phyloP scores from a whole-genome alignment of 1,140 invertebrate species.

The Monochamus saltuarius region DNA sequence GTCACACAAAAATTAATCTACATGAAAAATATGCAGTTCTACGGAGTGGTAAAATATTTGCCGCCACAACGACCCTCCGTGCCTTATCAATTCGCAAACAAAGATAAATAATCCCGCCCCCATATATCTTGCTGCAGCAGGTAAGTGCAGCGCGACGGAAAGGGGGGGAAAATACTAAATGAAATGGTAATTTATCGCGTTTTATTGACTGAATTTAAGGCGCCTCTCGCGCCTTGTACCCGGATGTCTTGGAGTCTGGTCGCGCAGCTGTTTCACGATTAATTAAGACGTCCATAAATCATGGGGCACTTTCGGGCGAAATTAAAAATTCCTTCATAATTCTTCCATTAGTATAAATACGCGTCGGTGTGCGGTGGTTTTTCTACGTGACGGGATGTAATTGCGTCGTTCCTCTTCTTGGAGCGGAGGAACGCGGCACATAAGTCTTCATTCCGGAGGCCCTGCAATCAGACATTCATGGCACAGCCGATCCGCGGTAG shows the following conservation, averaged over 20 bases:
- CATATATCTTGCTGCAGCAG: too few relatives aligned
- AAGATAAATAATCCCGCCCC: too few relatives aligned
- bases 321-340: slow-evolving; percentile 43
- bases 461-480: slow-evolving; percentile 23
- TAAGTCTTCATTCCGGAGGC: slow-evolving; percentile 31
- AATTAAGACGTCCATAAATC: slow-evolving; percentile 42
- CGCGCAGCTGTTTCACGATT: slow-evolving; percentile 34
- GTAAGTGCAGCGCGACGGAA: too few relatives aligned
- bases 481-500: slow-evolving; percentile 18
- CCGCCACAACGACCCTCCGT: too few relatives aligned
- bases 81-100: too few relatives aligned
- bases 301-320: slow-evolving; percentile 30
- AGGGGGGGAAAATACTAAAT: slow-evolving; percentile 4
- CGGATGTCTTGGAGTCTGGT: slow-evolving; percentile 7
- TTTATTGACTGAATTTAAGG: slow-evolving; percentile 11
- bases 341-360: slow-evolving; percentile 39
- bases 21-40: too few relatives aligned
- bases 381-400: not conserved
- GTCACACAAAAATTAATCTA: too few relatives aligned
- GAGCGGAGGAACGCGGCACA: slow-evolving; percentile 3
- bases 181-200: slow-evolving; percentile 17
- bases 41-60: too few relatives aligned
- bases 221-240: not conserved
- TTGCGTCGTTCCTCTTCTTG: not conserved
- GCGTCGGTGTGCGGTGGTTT: slow-evolving; percentile 17